Percentiles rank a stretch among this genome's conserved stretches.
Conservation (phyloP, 2,888 invertebrate species). For the Orchestes rusci region DNA sequence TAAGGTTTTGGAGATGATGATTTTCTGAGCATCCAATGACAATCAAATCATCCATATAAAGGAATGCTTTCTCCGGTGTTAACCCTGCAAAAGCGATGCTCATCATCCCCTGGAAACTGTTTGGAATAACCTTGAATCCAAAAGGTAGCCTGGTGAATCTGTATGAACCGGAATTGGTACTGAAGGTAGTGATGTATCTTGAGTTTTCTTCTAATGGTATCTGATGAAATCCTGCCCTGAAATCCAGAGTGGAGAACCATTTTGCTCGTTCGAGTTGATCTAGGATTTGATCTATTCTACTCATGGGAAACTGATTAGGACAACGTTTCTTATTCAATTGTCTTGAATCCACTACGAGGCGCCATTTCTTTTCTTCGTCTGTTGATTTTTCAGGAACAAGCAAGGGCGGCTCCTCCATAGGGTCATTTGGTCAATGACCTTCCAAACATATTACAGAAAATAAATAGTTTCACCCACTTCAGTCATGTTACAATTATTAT, state of each 20-base stretch:
- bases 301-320: slow-evolving; percentile 21
- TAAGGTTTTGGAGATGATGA: slow-evolving; percentile 13
- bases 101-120: slow-evolving; percentile 13
- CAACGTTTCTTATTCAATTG: slow-evolving; percentile 22
- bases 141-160: slow-evolving; percentile 26
- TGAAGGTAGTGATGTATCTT: slow-evolving; percentile 24
- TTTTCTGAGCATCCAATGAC: slow-evolving; percentile 22
- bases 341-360: slow-evolving; percentile 25
- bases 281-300: slow-evolving; percentile 24
- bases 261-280: slow-evolving; percentile 24
- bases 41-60: slow-evolving; percentile 29
- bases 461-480: too few relatives aligned
- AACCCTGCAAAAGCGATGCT: slow-evolving; percentile 27
- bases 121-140: slow-evolving; percentile 26
- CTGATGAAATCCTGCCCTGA: slow-evolving; percentile 23
- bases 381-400: too few relatives aligned
- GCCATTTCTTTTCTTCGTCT: slow-evolving; percentile 17
- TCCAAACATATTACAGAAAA: too few relatives aligned
- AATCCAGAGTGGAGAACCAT: slow-evolving; percentile 24
- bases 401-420: too few relatives aligned
- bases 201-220: slow-evolving; percentile 18
- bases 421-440: too few relatives aligned
- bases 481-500: too few relatives aligned
- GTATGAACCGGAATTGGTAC: slow-evolving; percentile 20
- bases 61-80: slow-evolving; percentile 22